Evolutionary conservation across 2,797 vertebrate genomes (phyloP).

Genomic region (Cryptoblepharus egeriae): DNA sequence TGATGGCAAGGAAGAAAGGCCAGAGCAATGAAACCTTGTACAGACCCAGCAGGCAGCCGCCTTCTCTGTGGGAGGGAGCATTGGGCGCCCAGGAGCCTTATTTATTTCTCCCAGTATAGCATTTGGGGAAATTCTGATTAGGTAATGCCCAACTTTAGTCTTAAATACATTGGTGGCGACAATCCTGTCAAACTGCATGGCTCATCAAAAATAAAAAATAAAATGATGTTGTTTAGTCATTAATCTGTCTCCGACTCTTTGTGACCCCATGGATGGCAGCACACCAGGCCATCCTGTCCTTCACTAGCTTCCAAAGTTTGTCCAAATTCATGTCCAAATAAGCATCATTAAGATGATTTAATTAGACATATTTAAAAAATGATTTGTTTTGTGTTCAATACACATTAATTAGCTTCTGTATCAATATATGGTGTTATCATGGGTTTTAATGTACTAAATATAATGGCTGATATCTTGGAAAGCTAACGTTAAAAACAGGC

Average conservation of each 20-base stretch:
- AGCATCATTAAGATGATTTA: too few species aligned
- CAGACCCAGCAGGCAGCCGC: background rate
- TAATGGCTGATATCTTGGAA: conserved; percentile 51
- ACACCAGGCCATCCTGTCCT: too few species aligned
- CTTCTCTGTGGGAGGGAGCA: background rate
- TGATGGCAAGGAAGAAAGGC: background rate
- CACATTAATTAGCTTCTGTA: too few species aligned
- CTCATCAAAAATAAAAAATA: too few species aligned
- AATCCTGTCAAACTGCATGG: conserved; percentile 55
- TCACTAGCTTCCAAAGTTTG: too few species aligned
- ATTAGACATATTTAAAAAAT: conserved; percentile 57
- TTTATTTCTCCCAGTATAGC: background rate
- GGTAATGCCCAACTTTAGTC: conserved; percentile 71
- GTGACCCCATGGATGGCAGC: too few species aligned
- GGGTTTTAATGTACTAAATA: background rate
- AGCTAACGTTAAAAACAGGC: conserved; percentile 33
- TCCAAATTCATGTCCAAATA: too few species aligned
- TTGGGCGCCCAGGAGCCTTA: background rate
- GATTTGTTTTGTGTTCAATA: too few species aligned
- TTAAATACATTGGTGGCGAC: conserved; percentile 65
- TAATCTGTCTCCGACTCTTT: too few species aligned
- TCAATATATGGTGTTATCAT: background rate
- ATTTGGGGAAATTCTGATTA: conserved; percentile 28
- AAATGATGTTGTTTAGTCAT: too few species aligned
- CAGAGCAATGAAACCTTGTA: background rate